phyloP scores from a whole-genome alignment of 2,797 vertebrate species.

The Huso huso region DNA sequence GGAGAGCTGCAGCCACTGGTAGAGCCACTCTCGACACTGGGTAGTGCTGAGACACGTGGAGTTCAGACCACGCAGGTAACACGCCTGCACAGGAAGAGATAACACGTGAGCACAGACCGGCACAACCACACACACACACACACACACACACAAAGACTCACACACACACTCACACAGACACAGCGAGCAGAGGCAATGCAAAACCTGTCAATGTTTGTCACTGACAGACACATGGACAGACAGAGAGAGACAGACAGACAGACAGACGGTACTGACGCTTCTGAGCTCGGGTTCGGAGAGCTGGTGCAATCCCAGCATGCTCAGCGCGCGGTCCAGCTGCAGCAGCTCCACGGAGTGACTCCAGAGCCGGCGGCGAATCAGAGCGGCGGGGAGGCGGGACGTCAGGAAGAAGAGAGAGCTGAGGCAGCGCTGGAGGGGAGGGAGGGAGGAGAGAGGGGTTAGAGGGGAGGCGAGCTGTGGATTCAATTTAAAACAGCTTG shows the following conservation, averaged over 20 bases:
- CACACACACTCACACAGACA: too few relatives aligned
- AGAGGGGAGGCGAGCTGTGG: neutral
- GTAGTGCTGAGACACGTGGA: constrained; percentile 42
- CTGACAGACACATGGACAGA: neutral
- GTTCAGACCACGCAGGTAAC: constrained; percentile 77
- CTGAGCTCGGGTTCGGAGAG: constrained; percentile 70
- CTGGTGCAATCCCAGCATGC: constrained; percentile 60
- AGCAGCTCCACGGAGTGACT: constrained; percentile 68
- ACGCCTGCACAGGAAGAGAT: constrained; percentile 61
- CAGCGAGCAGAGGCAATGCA: neutral
- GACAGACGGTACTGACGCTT: constrained; percentile 51
- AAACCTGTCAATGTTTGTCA: neutral
- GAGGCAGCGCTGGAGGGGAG: constrained; percentile 59
- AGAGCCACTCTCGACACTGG: constrained; percentile 73
- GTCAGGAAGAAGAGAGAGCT: constrained; percentile 79
- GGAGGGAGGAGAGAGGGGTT: constrained; percentile 3
- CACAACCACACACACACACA: too few relatives aligned
- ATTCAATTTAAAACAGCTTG: neutral
- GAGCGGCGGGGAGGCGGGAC: constrained; percentile 56
- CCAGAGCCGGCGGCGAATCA: constrained; percentile 65
- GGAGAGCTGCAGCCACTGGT: constrained; percentile 79
- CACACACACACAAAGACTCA: too few relatives aligned
- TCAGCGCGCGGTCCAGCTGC: constrained; percentile 74
- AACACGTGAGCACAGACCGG: too few relatives aligned
- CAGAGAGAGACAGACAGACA: too few relatives aligned